A percentile compares a stretch with the other conserved stretches of the same genome.
Conservation (phyloP, 2,113 vertebrate genomes). For the Sialia sialis region DNA sequence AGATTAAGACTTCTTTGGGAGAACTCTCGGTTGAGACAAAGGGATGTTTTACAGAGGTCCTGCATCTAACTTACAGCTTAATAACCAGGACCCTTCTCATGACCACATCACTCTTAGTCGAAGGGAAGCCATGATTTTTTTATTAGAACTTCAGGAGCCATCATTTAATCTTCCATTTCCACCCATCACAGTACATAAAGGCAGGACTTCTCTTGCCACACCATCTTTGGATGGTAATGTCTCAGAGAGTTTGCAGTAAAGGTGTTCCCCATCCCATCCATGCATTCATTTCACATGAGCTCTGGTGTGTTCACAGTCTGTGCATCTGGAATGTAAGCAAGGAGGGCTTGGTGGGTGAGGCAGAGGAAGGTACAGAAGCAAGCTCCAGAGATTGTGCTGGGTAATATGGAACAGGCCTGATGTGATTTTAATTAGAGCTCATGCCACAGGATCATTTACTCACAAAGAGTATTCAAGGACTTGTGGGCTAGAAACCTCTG, state of each 20-base stretch:
- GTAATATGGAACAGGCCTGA: slow-evolving; percentile 2
- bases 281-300: neutral
- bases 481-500: neutral
- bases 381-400: neutral
- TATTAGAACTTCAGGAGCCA: neutral
- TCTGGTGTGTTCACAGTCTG: neutral
- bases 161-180: neutral
- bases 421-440: slow-evolving; percentile 41
- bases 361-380: slow-evolving; percentile 23
- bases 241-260: neutral
- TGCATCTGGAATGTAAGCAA: neutral
- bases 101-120: neutral
- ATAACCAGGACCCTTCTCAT: neutral
- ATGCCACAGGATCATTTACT: neutral
- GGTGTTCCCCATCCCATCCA: neutral
- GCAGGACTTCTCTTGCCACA: neutral
- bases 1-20: neutral
- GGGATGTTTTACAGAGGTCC: neutral
- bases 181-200: neutral
- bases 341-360: neutral
- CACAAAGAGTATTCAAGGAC: slow-evolving; percentile 1
- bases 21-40: neutral
- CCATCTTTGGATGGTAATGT: neutral
- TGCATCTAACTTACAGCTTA: neutral
- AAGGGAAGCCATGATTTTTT: neutral